Percentiles rank a stretch among this genome's conserved stretches.
These are phyloP conservation scores for Megalops atlanticus DNA, from an alignment of 2,113 vertebrate genomes.

Conservation along the genomic window DNA sequence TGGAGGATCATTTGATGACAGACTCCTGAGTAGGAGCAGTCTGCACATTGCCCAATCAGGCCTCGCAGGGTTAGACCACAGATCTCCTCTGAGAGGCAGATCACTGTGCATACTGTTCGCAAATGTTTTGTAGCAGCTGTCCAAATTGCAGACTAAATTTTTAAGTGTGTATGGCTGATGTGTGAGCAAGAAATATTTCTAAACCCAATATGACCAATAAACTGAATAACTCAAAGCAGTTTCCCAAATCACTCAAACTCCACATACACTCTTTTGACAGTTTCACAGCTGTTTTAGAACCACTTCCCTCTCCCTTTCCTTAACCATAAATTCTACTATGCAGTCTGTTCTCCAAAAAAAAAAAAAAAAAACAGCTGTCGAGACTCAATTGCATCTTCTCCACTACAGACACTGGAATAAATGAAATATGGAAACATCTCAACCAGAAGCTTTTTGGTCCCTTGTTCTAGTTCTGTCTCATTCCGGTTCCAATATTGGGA, in stretches of 20 bases:
- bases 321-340: too few relatives aligned
- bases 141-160: neutral
- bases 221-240: neutral
- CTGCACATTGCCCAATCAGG: neutral
- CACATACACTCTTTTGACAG: neutral
- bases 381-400: too few relatives aligned
- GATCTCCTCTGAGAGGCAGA: neutral
- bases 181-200: neutral
- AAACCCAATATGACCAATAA: neutral
- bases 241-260: neutral
- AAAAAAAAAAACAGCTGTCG: too few relatives aligned
- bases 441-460: too few relatives aligned
- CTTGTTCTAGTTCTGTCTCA: too few relatives aligned
- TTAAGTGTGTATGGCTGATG: neutral
- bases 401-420: too few relatives aligned
- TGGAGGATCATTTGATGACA: neutral
- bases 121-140: neutral
- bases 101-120: neutral
- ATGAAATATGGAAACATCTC: too few relatives aligned
- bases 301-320: too few relatives aligned
- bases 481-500: too few relatives aligned
- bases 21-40: neutral
- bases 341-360: too few relatives aligned
- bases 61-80: neutral
- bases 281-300: too few relatives aligned